A percentile compares a stretch with the other conserved stretches of the same genome.
Conservation (phyloP, 2,797 vertebrate species). For the Ammospiza maritima region DNA sequence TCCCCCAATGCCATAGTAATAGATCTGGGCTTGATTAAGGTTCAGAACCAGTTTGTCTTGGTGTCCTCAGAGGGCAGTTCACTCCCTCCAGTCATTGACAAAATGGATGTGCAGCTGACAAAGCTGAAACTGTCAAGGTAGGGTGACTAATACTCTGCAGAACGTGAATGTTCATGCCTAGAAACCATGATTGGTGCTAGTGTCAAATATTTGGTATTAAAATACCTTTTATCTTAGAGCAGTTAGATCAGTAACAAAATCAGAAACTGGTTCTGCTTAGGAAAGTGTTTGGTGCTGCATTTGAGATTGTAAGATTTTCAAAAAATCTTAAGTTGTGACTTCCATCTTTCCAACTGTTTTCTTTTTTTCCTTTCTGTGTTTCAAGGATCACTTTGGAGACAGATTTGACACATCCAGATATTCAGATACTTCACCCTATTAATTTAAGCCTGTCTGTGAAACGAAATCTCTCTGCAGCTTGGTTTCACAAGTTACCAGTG, state of each 20-base stretch:
- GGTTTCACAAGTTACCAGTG: slow-evolving; percentile 87
- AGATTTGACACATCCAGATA: slow-evolving; percentile 75
- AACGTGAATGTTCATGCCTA: neutral
- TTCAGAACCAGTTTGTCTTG: slow-evolving; percentile 83
- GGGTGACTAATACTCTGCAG: neutral
- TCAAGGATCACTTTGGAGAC: slow-evolving; percentile 79
- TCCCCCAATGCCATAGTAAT: slow-evolving; percentile 86
- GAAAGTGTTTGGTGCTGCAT: neutral
- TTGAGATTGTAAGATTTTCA: neutral
- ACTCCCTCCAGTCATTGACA: slow-evolving; percentile 84
- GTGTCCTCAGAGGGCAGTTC: slow-evolving; percentile 68
- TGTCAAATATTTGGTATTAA: neutral
- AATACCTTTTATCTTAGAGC: neutral
- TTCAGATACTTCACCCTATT: slow-evolving; percentile 91
- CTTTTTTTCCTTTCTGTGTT: neutral
- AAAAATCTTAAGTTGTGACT: neutral
- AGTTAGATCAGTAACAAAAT: neutral
- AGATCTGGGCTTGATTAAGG: slow-evolving; percentile 91
- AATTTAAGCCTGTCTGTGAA: slow-evolving; percentile 88
- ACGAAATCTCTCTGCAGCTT: slow-evolving; percentile 89
- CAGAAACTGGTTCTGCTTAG: neutral
- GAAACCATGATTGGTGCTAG: neutral
- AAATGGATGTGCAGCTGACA: slow-evolving; percentile 85
- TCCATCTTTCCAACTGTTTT: neutral
- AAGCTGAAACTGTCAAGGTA: slow-evolving; percentile 87